A percentile compares a stretch with the other conserved stretches of the same genome.
These are phyloP conservation scores for Speoplatyrhinus poulsoni DNA, from an alignment of 2,113 vertebrate genomes.

Conservation along the genomic window DNA sequence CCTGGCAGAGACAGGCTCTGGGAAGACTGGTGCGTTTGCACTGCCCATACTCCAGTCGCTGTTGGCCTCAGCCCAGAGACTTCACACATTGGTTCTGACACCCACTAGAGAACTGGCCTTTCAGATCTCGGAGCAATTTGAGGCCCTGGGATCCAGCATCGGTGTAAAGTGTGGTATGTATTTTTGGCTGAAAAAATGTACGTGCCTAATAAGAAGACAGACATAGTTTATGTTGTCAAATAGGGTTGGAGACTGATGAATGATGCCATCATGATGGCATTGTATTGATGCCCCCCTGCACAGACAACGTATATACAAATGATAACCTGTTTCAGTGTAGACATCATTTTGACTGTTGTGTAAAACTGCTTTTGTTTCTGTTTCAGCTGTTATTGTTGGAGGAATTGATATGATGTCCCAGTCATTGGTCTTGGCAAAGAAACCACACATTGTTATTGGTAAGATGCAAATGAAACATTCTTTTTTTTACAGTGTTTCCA, in stretches of 20 bases:
- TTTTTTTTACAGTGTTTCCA: too few relatives aligned
- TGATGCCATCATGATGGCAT: not conserved
- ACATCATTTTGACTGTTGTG: not conserved
- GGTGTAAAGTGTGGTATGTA: constrained; percentile 88
- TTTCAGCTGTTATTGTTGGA: constrained; percentile 91
- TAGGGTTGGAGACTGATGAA: not conserved
- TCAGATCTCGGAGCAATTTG: constrained; percentile 96
- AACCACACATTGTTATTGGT: constrained; percentile 96
- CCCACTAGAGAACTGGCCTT: constrained; percentile 96
- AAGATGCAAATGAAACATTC: constrained; percentile 50
- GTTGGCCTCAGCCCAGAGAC: constrained; percentile 85
- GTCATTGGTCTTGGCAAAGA: constrained; percentile 93
- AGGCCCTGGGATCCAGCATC: constrained; percentile 96
- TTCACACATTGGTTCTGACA: constrained; percentile 93
- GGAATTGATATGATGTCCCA: constrained; percentile 98
- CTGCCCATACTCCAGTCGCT: constrained; percentile 93
- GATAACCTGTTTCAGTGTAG: too few relatives aligned
- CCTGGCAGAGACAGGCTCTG: constrained; percentile 95
- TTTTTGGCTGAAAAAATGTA: not conserved
- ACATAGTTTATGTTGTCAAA: not conserved
- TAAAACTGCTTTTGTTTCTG: constrained; percentile 23
- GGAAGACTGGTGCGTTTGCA: constrained; percentile 96
- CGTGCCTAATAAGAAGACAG: too few relatives aligned
- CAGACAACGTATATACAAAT: too few relatives aligned
- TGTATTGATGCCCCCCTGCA: too few relatives aligned